These are phyloP conservation scores for Pectinophora gossypiella DNA, from an alignment of 1,140 invertebrate species.

Conservation along the genomic window DNA sequence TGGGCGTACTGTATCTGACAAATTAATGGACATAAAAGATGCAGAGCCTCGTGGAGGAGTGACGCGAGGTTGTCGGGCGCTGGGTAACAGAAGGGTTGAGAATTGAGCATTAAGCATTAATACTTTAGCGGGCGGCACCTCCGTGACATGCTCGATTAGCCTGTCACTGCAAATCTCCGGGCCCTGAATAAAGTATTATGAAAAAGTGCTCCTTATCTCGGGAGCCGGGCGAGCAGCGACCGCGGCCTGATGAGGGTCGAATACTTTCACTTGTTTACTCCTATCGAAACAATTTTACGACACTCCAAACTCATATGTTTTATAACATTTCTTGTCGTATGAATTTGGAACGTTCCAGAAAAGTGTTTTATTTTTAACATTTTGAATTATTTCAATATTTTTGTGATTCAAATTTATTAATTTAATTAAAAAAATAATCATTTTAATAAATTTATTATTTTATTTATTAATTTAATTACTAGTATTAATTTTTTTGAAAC, in stretches of 20 bases:
- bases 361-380: too few species aligned
- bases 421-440: too few species aligned
- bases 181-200: constrained; percentile 71
- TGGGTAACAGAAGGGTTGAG: constrained; percentile 63
- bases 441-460: too few species aligned
- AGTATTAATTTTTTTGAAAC: too few species aligned
- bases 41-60: constrained; percentile 55
- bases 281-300: constrained; percentile 2
- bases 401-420: too few species aligned
- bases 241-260: constrained; percentile 59
- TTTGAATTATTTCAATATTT: too few species aligned
- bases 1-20: constrained; percentile 38
- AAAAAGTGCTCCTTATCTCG: constrained; percentile 70
- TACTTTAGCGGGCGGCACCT: constrained; percentile 61
- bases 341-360: background rate
- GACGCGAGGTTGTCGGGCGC: constrained; percentile 60
- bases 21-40: constrained; percentile 72
- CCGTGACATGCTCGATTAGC: constrained; percentile 62
- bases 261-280: constrained; percentile 17
- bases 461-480: too few species aligned
- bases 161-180: constrained; percentile 68
- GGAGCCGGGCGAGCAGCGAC: constrained; percentile 27
- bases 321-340: background rate
- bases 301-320: background rate
- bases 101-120: too few species aligned